Percentiles rank a stretch among this genome's conserved stretches.
phyloP scores from a whole-genome alignment of 2,888 invertebrate genomes.

The Sycophila texana region DNA sequence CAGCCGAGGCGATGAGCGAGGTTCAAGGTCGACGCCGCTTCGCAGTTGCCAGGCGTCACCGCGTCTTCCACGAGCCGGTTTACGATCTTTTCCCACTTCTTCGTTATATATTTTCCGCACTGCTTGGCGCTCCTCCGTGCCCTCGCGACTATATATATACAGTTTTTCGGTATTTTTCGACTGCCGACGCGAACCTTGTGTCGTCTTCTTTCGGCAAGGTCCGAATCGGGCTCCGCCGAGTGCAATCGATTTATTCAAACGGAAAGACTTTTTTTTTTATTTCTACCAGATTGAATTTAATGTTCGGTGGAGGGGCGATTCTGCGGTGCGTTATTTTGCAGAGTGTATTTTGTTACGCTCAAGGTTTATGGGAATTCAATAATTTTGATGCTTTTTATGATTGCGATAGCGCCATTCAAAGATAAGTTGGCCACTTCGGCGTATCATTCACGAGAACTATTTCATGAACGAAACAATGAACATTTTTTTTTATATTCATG shows the following conservation, averaged over 20 bases:
- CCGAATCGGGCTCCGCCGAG: no score
- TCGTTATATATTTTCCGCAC: background rate
- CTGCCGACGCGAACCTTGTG: background rate
- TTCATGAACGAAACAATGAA: no score
- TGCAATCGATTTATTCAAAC: no score
- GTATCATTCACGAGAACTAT: no score
- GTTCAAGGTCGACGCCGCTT: conserved; percentile 70
- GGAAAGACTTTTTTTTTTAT: no score
- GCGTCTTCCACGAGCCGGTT: conserved; percentile 7
- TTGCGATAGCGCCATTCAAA: background rate
- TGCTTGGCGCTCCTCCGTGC: background rate
- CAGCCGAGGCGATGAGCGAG: conserved; percentile 49
- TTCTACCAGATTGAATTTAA: no score
- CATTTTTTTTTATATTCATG: no score
- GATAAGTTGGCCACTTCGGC: background rate
- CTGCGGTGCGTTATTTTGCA: background rate
- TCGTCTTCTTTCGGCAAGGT: no score
- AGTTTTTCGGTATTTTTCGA: background rate
- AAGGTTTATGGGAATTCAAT: conserved; percentile 21
- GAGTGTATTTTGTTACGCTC: background rate
- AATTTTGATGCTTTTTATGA: conserved; percentile 1
- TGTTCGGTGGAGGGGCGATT: no score
- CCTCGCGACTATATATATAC: background rate
- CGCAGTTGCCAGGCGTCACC: conserved; percentile 35
- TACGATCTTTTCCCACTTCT: conserved; percentile 1